Evolutionary conservation across 1,140 invertebrate species (phyloP).

Genomic region (Atta cephalotes): DNA sequence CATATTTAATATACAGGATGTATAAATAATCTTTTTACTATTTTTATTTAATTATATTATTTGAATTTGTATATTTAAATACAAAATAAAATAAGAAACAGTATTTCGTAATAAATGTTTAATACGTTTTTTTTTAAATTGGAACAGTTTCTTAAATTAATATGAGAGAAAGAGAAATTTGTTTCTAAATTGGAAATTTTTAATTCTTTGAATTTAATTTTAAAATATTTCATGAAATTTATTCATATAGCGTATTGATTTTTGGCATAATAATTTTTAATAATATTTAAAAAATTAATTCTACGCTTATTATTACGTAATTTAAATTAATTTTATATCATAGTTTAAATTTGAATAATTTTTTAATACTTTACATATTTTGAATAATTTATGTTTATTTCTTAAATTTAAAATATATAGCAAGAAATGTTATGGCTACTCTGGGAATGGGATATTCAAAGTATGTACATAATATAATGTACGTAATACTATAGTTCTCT

Average conservation of each 20-base stretch:
- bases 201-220: not conserved
- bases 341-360: not conserved
- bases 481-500: too few relatives aligned
- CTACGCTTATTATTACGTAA: not conserved
- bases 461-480: not conserved
- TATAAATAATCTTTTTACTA: constrained; percentile 3
- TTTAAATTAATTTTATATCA: not conserved
- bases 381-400: not conserved
- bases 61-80: constrained; percentile 3
- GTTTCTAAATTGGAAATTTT: not conserved
- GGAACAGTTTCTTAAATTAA: not conserved
- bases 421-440: not conserved
- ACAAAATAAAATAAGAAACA: not conserved
- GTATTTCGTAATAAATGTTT: not conserved
- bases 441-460: not conserved
- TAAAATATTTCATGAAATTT: not conserved
- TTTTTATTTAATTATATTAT: not conserved
- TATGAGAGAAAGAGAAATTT: not conserved
- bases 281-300: not conserved
- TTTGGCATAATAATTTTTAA: not conserved
- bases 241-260: not conserved
- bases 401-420: not conserved
- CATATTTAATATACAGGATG: not conserved
- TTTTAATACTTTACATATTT: too few relatives aligned
- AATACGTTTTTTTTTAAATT: not conserved